Evolutionary conservation across 2,797 vertebrate species (phyloP).

Genomic region (Carcharodon carcharias): DNA sequence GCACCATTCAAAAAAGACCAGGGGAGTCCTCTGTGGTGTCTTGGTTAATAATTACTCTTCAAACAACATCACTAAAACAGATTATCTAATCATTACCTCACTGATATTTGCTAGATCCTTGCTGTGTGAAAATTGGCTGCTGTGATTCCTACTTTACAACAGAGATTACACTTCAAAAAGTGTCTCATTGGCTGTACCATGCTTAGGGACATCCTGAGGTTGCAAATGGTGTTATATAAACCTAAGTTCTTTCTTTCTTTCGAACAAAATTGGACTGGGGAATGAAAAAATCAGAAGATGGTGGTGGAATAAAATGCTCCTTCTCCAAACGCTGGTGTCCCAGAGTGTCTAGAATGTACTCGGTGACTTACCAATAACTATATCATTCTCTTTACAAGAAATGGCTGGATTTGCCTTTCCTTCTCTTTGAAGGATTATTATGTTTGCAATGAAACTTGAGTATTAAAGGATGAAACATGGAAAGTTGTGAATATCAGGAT

Average conservation of each 20-base stretch:
- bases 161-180: background rate
- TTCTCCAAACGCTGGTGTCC: background rate
- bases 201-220: background rate
- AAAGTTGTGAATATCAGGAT: background rate
- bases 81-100: background rate
- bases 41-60: background rate
- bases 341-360: background rate
- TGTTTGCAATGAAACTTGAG: background rate
- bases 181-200: background rate
- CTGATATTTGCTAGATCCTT: background rate
- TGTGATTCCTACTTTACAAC: too few species aligned
- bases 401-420: background rate
- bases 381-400: background rate
- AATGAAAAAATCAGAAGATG: background rate
- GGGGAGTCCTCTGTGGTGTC: too few species aligned
- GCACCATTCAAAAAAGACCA: background rate
- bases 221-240: background rate
- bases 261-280: background rate
- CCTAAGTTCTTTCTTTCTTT: background rate
- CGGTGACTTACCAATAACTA: background rate
- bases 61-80: background rate
- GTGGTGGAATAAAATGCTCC: background rate
- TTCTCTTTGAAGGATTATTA: background rate
- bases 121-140: background rate
- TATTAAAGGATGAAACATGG: background rate